Evolutionary conservation across 2,888 invertebrate genomes (phyloP).

Genomic region (Xanthorhoe designata): DNA sequence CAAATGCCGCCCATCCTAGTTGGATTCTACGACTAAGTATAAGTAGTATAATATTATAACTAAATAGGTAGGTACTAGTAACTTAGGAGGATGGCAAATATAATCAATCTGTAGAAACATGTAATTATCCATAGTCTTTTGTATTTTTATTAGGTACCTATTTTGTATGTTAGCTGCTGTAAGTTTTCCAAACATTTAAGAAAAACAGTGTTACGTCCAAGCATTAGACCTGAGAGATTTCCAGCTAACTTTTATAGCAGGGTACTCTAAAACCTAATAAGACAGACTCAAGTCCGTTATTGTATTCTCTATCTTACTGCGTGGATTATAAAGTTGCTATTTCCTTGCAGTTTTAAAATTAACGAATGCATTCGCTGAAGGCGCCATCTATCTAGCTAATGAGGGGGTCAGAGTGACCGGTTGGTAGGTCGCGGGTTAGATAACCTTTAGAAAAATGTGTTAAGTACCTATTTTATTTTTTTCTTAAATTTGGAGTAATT

Average conservation of each 20-base stretch:
- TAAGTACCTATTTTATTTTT: background rate
- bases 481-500: background rate
- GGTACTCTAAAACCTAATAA: constrained; percentile 31
- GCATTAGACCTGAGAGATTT: constrained; percentile 13
- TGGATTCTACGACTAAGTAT: too few species aligned
- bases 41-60: too few species aligned
- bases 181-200: background rate
- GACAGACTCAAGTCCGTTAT: constrained; percentile 14
- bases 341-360: constrained; percentile 60
- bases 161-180: too few species aligned
- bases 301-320: constrained; percentile 39
- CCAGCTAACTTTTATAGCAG: constrained; percentile 23
- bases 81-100: too few species aligned
- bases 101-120: too few species aligned
- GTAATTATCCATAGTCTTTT: too few species aligned
- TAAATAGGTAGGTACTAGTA: too few species aligned
- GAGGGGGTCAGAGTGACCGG: constrained; percentile 50
- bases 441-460: constrained; percentile 41
- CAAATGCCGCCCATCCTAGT: too few species aligned
- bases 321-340: constrained; percentile 53
- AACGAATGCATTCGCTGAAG: constrained; percentile 63
- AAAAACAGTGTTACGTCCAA: background rate
- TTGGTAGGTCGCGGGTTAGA: constrained; percentile 45
- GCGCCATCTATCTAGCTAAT: constrained; percentile 62
- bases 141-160: too few species aligned